These are phyloP conservation scores for Caenorhabditis drosophilae DNA, from an alignment of 2,888 invertebrate genomes.

Conservation along the genomic window DNA sequence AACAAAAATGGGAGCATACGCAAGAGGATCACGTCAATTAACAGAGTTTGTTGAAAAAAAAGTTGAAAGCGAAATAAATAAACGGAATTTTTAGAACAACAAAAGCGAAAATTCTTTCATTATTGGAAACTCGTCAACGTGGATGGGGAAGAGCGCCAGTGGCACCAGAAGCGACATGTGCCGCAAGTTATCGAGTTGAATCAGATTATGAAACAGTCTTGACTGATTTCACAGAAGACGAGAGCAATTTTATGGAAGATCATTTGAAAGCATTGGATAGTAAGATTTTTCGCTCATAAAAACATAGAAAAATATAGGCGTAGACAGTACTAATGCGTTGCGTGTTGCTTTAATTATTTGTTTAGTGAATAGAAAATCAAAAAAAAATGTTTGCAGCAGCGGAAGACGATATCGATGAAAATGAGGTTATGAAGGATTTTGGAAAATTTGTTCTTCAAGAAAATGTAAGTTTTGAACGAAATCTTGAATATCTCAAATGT, in stretches of 20 bases:
- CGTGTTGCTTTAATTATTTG: neutral
- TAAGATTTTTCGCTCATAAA: no score
- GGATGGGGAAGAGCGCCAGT: conserved; percentile 34
- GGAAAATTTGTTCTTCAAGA: conserved; percentile 46
- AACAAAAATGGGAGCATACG: conserved; percentile 34
- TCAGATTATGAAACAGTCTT: conserved; percentile 4
- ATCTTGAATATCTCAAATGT: no score
- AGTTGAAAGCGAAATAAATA: neutral
- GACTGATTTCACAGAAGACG: conserved; percentile 39
- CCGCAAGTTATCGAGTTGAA: neutral
- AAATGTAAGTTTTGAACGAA: conserved; percentile 13
- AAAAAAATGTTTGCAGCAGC: neutral
- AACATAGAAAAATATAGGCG: no score
- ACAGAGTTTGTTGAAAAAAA: conserved; percentile 13
- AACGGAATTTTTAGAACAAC: conserved; percentile 16
- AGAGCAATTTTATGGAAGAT: conserved; percentile 33
- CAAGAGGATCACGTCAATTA: conserved; percentile 32
- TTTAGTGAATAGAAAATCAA: neutral
- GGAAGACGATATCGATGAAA: conserved; percentile 38
- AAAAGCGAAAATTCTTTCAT: conserved; percentile 28
- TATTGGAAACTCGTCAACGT: conserved; percentile 36
- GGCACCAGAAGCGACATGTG: neutral
- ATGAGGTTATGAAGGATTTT: conserved; percentile 52
- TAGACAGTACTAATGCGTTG: neutral
- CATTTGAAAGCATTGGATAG: conserved; percentile 16